Evolutionary conservation across 2,797 vertebrate species (phyloP).

Genomic region (Balearica regulorum): DNA sequence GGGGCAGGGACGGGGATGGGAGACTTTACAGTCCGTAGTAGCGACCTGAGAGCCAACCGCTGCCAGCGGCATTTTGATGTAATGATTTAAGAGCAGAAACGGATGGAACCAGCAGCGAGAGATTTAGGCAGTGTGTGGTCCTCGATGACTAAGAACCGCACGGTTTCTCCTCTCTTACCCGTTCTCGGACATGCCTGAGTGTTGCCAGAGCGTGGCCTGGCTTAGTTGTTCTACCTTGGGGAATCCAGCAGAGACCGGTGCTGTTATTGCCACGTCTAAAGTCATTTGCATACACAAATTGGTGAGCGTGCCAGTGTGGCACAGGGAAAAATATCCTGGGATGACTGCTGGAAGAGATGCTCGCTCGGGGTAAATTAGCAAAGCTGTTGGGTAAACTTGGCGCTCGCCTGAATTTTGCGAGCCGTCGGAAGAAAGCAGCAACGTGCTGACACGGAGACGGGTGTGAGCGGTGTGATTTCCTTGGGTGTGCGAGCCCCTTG

Average conservation of each 20-base stretch:
- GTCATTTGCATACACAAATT: rapidly evolving
- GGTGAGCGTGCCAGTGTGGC: background rate
- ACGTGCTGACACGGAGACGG: background rate
- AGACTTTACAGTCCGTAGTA: background rate
- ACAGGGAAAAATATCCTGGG: background rate
- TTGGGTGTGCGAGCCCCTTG: background rate
- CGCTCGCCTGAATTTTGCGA: background rate
- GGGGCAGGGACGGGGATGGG: background rate
- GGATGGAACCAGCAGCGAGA: background rate
- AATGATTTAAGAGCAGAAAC: background rate
- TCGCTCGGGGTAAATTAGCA: background rate
- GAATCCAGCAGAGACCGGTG: background rate
- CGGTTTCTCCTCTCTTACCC: background rate
- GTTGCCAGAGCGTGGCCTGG: background rate
- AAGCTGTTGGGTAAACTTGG: background rate
- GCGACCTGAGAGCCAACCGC: background rate
- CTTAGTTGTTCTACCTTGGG: background rate
- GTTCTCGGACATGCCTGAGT: background rate
- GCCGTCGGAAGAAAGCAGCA: background rate
- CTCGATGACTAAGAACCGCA: rapidly evolving
- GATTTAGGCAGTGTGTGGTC: background rate
- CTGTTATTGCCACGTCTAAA: background rate
- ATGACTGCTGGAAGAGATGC: background rate
- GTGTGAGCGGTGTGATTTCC: background rate
- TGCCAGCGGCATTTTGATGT: background rate